phyloP scores from a whole-genome alignment of 1,140 invertebrate genomes.

The Galleria mellonella region DNA sequence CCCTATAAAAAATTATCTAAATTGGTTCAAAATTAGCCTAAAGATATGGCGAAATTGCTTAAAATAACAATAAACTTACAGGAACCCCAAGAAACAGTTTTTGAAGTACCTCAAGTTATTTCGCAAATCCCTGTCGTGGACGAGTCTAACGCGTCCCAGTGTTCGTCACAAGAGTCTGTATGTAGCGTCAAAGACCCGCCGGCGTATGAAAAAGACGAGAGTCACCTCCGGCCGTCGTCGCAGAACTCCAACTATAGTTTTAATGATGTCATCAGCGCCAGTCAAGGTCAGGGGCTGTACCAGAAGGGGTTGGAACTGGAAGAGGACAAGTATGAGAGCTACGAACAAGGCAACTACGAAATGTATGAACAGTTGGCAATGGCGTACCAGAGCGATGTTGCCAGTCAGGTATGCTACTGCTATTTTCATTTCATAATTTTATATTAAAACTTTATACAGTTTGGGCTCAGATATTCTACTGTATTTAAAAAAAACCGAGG shows the following conservation, averaged over 20 bases:
- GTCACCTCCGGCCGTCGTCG: slow-evolving; percentile 45
- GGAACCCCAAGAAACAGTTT: too few species aligned
- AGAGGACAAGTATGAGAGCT: slow-evolving; percentile 29
- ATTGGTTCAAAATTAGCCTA: too few species aligned
- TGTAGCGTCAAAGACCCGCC: slow-evolving; percentile 28
- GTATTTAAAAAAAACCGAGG: too few species aligned
- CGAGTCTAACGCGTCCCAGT: slow-evolving; percentile 40
- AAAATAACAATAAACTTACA: too few species aligned
- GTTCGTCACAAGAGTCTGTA: slow-evolving; percentile 45
- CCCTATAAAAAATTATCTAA: too few species aligned
- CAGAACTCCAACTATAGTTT: slow-evolving; percentile 58
- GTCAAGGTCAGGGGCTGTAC: slow-evolving; percentile 18
- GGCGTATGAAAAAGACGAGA: slow-evolving; percentile 51
- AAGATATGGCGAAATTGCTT: too few species aligned
- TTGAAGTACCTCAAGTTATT: too few species aligned
- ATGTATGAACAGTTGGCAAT: slow-evolving; percentile 60
- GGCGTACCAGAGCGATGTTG: slow-evolving; percentile 58
- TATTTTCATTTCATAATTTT: too few species aligned
- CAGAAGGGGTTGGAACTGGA: slow-evolving; percentile 20
- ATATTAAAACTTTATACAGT: too few species aligned
- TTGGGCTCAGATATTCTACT: too few species aligned
- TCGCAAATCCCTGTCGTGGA: neutral
- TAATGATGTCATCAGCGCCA: slow-evolving; percentile 44
- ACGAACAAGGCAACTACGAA: slow-evolving; percentile 44
- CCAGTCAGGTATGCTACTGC: slow-evolving; percentile 29